Percentiles rank a stretch among this genome's conserved stretches.
These are phyloP conservation scores for Pycnomerus fuliginosus DNA, from an alignment of 2,888 invertebrate genomes.

Conservation along the genomic window DNA sequence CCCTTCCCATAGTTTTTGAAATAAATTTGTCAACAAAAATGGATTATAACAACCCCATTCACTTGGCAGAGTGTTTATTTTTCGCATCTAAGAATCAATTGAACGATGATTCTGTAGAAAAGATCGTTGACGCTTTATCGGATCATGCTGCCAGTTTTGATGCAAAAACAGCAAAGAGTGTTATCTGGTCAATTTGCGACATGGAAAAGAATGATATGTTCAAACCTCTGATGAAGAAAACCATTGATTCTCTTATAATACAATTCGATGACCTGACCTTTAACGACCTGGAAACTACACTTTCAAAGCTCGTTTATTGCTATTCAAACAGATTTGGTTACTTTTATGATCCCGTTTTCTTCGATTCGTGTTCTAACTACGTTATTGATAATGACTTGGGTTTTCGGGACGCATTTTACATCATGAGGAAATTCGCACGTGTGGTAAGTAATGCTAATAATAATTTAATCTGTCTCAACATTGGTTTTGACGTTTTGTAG, in stretches of 20 bases:
- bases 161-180: constrained; percentile 52
- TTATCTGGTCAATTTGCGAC: constrained; percentile 60
- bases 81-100: constrained; percentile 57
- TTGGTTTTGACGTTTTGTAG: constrained; percentile 48
- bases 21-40: constrained; percentile 61
- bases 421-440: constrained; percentile 58
- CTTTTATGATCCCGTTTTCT: constrained; percentile 63
- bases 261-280: constrained; percentile 52
- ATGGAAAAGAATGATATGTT: constrained; percentile 52
- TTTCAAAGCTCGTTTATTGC: constrained; percentile 55
- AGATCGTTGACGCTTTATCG: constrained; percentile 56
- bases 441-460: constrained; percentile 63
- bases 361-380: constrained; percentile 59
- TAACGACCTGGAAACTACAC: constrained; percentile 56
- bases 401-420: constrained; percentile 55
- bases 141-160: constrained; percentile 41
- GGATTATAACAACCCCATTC: constrained; percentile 56
- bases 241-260: constrained; percentile 55
- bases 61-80: constrained; percentile 58
- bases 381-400: constrained; percentile 56
- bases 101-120: constrained; percentile 56
- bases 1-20: constrained; percentile 68
- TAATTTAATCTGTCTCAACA: no score
- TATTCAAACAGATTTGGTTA: constrained; percentile 53
- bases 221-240: constrained; percentile 57